phyloP scores from a whole-genome alignment of 2,797 vertebrate genomes.

The Platalea minor region DNA sequence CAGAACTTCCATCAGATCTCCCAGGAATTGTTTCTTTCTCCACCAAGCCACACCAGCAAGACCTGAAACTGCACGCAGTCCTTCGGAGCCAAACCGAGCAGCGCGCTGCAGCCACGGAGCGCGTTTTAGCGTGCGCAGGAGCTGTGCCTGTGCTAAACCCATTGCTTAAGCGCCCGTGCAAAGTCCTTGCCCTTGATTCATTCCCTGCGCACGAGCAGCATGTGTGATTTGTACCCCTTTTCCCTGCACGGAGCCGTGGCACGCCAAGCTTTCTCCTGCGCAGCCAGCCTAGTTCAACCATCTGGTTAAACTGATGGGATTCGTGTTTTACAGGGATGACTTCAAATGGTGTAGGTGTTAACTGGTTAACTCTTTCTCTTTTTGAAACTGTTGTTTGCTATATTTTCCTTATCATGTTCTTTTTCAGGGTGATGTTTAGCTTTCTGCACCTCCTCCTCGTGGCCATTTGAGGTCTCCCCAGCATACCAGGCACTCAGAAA shows the following conservation, averaged over 20 bases:
- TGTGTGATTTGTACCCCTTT: background rate
- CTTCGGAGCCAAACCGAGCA: background rate
- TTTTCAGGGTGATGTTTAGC: background rate
- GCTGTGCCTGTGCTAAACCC: background rate
- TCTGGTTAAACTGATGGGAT: background rate
- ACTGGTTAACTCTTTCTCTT: background rate
- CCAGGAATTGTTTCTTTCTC: background rate
- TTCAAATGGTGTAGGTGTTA: background rate
- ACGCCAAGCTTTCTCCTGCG: background rate
- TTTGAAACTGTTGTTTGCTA: background rate
- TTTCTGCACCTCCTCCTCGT: background rate
- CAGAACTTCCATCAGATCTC: background rate
- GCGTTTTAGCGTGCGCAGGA: background rate
- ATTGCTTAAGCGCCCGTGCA: background rate
- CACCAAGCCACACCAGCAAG: background rate
- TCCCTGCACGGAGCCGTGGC: background rate
- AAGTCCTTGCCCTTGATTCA: background rate
- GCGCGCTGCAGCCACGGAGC: rapidly evolving
- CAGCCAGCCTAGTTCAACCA: background rate
- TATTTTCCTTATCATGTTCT: background rate
- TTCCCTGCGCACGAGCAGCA: background rate
- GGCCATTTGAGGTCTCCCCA: background rate
- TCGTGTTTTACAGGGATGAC: background rate
- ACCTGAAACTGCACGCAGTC: too few relatives aligned
- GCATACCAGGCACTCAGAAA: background rate